Evolutionary conservation across 1,140 invertebrate species (phyloP).

Genomic region (Centruroides sculpturatus): DNA sequence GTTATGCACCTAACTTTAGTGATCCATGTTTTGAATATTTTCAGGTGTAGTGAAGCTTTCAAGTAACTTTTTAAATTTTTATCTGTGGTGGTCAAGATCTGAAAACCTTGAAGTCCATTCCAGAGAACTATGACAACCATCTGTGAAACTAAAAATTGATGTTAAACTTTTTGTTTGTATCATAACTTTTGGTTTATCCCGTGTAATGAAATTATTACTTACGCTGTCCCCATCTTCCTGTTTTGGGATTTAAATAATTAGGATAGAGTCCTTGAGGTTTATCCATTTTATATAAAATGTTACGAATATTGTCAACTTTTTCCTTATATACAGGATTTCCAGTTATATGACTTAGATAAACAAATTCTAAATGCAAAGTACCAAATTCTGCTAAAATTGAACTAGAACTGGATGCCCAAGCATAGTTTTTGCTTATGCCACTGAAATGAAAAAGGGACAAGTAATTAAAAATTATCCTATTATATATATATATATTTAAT

Average conservation of each 20-base stretch:
- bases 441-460: conserved; percentile 36
- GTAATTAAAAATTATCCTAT: no score
- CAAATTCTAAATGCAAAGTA: conserved; percentile 90
- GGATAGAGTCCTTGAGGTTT: conserved; percentile 87
- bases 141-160: no score
- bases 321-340: conserved; percentile 76
- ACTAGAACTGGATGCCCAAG: conserved; percentile 89
- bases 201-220: conserved; percentile 36
- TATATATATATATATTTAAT: no score
- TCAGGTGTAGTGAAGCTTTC: no score
- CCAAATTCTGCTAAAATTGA: conserved; percentile 97
- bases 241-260: conserved; percentile 91
- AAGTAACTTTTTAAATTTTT: no score
- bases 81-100: no score
- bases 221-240: conserved; percentile 96
- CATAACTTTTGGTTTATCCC: no score
- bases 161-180: no score
- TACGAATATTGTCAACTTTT: conserved; percentile 64
- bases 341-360: conserved; percentile 87
- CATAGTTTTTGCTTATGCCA: conserved; percentile 72
- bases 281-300: conserved; percentile 63
- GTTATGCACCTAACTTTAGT: no score
- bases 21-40: no score
- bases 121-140: no score
- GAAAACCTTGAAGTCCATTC: no score